A percentile compares a stretch with the other conserved stretches of the same genome.
Evolutionary conservation across 2,888 invertebrate species (phyloP).

Genomic region (Eupeodes latifasciatus): DNA sequence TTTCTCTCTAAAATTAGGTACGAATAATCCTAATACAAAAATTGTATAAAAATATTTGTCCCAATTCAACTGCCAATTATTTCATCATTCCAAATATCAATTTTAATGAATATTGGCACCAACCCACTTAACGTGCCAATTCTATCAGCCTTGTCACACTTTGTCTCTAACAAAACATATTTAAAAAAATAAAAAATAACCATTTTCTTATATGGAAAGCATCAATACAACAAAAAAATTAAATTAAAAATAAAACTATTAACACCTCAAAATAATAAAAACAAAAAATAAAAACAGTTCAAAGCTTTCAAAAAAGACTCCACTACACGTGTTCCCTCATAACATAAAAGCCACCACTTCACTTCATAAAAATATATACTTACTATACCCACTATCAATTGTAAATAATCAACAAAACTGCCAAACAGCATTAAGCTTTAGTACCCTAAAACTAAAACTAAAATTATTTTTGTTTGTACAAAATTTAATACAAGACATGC

Average conservation of each 20-base stretch:
- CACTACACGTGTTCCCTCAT: conserved; percentile 55
- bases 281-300: not conserved
- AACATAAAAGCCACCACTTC: conserved; percentile 44
- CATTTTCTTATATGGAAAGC: not conserved
- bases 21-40: no score
- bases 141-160: conserved; percentile 43
- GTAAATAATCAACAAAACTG: conserved; percentile 48
- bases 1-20: no score
- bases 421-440: conserved; percentile 40
- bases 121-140: conserved; percentile 35
- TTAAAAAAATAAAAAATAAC: conserved; percentile 2
- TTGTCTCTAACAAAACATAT: not conserved
- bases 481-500: conserved; percentile 35
- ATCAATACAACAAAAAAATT: no score
- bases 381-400: conserved; percentile 38
- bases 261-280: conserved; percentile 33
- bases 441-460: conserved; percentile 32
- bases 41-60: not conserved
- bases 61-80: conserved; percentile 20
- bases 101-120: conserved; percentile 28
- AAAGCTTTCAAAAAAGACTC: not conserved
- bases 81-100: conserved; percentile 2
- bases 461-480: conserved; percentile 21
- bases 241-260: conserved; percentile 19
- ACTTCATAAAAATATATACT: conserved; percentile 10